These are phyloP conservation scores for Aphelenchoides besseyi DNA, from an alignment of 1,140 invertebrate species.

Conservation along the genomic window DNA sequence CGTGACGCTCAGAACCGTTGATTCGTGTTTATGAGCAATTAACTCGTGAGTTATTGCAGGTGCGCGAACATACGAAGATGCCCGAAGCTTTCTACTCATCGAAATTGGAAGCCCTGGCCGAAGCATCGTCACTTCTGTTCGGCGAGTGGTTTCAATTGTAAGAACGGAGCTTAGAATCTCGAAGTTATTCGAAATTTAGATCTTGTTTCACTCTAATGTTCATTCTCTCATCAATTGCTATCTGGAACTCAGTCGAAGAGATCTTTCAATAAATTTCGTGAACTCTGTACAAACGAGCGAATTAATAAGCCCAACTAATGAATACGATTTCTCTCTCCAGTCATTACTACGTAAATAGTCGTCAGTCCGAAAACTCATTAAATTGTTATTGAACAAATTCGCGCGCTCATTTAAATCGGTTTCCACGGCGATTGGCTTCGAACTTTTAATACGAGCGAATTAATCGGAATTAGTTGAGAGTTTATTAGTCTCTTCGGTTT, in stretches of 20 bases:
- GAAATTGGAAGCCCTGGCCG: not conserved
- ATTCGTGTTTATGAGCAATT: no score
- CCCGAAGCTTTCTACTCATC: not conserved
- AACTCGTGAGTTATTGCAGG: no score
- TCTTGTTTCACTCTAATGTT: not conserved
- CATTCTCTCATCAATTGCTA: not conserved
- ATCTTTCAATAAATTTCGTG: no score
- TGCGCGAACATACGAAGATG: no score
- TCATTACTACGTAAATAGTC: no score
- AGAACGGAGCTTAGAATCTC: no score
- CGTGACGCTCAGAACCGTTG: no score
- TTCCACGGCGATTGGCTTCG: slow-evolving; percentile 5
- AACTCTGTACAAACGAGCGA: no score
- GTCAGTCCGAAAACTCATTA: slow-evolving; percentile 2
- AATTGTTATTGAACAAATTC: not conserved
- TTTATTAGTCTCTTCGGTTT: slow-evolving; percentile 1
- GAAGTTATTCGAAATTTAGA: no score
- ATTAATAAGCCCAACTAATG: no score
- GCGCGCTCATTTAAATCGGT: not conserved
- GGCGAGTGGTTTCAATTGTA: not conserved
- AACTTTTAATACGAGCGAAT: not conserved
- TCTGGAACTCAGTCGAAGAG: slow-evolving; percentile 9
- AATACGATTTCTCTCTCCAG: no score
- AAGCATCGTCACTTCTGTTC: not conserved
- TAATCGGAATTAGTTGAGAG: not conserved